Base-by-base conservation (phyloP, 2,888 invertebrate genomes). In the Acrocera orbiculus region DNA sequence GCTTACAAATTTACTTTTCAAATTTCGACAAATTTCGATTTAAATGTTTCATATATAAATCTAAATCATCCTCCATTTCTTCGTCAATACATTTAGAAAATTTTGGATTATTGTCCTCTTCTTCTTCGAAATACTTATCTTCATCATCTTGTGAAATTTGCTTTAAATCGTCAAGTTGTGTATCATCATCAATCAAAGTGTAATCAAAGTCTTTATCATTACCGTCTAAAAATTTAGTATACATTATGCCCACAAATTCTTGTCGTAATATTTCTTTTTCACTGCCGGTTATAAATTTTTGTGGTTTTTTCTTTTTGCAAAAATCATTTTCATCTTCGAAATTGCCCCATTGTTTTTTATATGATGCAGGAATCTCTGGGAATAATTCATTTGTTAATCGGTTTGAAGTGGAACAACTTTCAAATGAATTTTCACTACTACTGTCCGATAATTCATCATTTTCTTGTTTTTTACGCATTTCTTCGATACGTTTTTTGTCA, bases 61-160 rank as follows among this genome's bases (percentile, higher is more conserved):
- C 81, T 44, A 81, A 59, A 36, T 81, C 75, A 57, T 81, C 81
- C 47, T 69, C 69, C 11, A 30, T 10, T 27, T 39, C 11, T 3
- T 37, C 34, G 7, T 41, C 42, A 8, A 36, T 34, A 6, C 27
- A 29, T 19, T 39, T 33, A n/a, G 34, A 40, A 31, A 14, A 40
- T 57, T 58, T 38, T 59, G 47, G 15, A 57, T 62, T 33, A 54
- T 64, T 28, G 23, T 49, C 44, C 26, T 63, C 63, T 42, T 75
- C 73, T 42, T 77, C 74, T 55, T 87, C 86, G 63, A 92, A 92
- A 56, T 92, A 92, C 50, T 74, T 76, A 46, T 92, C 90, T 58
- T 92, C 86, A 43, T 76, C 80, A 59, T 92, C 90, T 47, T 74
- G 75, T 26, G 73, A 73, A 38, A 74, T 58, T 33, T 78, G 67